These are phyloP conservation scores for Ictidomys tridecemlineatus DNA, from an alignment of 2,113 vertebrate species.

Conservation along the genomic window DNA sequence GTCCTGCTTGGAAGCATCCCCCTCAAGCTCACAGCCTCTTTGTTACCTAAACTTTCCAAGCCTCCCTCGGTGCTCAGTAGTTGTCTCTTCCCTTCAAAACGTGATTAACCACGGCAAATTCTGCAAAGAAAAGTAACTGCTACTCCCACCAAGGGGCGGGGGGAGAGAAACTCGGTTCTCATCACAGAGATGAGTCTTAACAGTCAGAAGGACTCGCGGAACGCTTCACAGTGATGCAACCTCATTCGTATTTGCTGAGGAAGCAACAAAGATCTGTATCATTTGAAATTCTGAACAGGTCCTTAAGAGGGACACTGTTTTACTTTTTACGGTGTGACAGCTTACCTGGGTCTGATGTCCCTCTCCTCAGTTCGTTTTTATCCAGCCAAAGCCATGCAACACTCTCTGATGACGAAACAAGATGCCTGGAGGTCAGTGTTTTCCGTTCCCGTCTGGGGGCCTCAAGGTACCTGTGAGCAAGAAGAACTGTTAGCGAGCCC, in stretches of 20 bases:
- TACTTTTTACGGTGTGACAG: background rate
- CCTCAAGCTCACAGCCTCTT: background rate
- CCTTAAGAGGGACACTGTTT: background rate
- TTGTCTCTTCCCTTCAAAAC: background rate
- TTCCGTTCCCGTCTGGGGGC: background rate
- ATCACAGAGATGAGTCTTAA: background rate
- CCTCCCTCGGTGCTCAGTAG: fast-evolving
- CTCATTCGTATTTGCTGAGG: background rate
- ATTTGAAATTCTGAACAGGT: background rate
- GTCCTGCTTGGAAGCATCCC: background rate
- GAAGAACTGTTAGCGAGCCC: background rate
- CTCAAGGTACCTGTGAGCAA: background rate
- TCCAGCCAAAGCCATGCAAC: background rate
- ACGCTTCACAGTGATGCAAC: background rate
- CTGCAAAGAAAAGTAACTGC: background rate
- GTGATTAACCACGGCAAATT: background rate
- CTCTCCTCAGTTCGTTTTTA: background rate
- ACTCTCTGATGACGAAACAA: background rate
- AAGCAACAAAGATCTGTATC: background rate
- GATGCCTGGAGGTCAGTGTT: background rate
- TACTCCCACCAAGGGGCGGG: fast-evolving
- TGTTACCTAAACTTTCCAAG: background rate
- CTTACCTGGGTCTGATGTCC: background rate
- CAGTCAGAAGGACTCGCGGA: background rate
- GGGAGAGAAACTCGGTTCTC: background rate